Percentiles rank a stretch among this genome's conserved stretches.
These are phyloP conservation scores for Isaurus tuberculatus DNA, from an alignment of 92 coral and sea anemone species.

Conservation along the genomic window DNA sequence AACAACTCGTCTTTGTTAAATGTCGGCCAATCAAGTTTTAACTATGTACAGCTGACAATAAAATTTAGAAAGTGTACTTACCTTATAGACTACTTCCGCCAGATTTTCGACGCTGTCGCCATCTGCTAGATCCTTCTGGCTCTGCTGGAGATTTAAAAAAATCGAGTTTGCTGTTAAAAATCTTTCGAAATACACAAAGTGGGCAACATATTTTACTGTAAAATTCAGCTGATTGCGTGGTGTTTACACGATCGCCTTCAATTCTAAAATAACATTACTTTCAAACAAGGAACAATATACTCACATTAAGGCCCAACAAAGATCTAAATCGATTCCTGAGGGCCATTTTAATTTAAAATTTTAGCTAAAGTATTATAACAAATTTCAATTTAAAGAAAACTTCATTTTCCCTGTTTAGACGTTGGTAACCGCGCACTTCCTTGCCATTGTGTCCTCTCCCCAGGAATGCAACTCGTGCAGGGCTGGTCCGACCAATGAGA, in stretches of 20 bases:
- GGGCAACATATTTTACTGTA: not conserved
- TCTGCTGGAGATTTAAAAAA: conserved; percentile 57
- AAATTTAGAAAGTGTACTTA: not conserved
- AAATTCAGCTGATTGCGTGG: not conserved
- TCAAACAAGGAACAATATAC: conserved; percentile 26
- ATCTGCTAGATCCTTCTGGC: conserved; percentile 72
- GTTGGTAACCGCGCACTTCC: conserved; percentile 39
- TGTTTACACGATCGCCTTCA: not conserved
- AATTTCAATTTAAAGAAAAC: not conserved
- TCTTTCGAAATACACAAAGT: not conserved
- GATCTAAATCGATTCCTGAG: conserved; percentile 87
- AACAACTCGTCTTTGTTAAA: not conserved
- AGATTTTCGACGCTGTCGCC: conserved; percentile 76
- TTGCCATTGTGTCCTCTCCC: conserved; percentile 5
- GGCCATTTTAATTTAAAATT: conserved; percentile 62
- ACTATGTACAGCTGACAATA: not conserved
- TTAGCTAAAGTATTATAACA: not conserved
- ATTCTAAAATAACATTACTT: not conserved
- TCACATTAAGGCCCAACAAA: conserved; percentile 91
- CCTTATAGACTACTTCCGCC: conserved; percentile 84
- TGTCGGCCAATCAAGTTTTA: not conserved
- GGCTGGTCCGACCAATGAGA: no score
- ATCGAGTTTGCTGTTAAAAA: not conserved
- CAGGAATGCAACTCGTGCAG: conserved; percentile 1
- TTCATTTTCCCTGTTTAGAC: not conserved